These are phyloP conservation scores for Oreonectes daqikongensis DNA, from an alignment of 2,797 vertebrate genomes.

Conservation along the genomic window DNA sequence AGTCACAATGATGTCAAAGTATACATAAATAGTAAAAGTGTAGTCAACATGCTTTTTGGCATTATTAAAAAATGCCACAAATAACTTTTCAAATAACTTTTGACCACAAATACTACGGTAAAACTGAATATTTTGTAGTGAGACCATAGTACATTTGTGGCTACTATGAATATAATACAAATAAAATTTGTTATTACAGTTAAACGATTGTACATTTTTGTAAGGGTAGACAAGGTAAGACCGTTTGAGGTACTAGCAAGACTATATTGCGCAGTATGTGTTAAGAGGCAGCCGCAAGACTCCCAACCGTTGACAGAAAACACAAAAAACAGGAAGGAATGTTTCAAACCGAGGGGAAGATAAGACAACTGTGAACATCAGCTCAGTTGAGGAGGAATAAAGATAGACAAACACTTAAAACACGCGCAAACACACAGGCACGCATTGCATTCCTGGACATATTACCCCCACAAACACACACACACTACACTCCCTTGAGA, in stretches of 20 bases:
- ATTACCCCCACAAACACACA: background rate
- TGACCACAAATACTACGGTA: too few relatives aligned
- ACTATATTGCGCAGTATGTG: background rate
- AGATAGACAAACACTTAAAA: slow-evolving; percentile 51
- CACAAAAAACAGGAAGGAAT: slow-evolving; percentile 53
- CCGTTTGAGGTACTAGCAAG: background rate
- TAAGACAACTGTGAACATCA: slow-evolving; percentile 53
- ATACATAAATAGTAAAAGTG: too few relatives aligned
- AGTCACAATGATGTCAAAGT: too few relatives aligned
- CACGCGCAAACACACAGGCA: slow-evolving; percentile 33
- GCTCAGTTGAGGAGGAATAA: slow-evolving; percentile 48
- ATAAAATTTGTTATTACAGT: too few relatives aligned
- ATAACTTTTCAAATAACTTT: too few relatives aligned
- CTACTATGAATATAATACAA: too few relatives aligned
- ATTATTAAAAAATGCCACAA: too few relatives aligned
- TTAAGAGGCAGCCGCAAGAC: slow-evolving; percentile 16
- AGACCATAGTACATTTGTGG: too few relatives aligned
- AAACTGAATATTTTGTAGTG: too few relatives aligned
- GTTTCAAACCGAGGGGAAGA: slow-evolving; percentile 48
- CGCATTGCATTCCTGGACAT: slow-evolving; percentile 5
- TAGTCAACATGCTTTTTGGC: too few relatives aligned
- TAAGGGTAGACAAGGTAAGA: background rate
- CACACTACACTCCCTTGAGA: slow-evolving; percentile 25
- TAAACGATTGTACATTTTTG: too few relatives aligned
- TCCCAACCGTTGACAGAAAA: slow-evolving; percentile 29